Evolutionary conservation across 2,888 invertebrate species (phyloP).

Genomic region (Agrypnus murinus): DNA sequence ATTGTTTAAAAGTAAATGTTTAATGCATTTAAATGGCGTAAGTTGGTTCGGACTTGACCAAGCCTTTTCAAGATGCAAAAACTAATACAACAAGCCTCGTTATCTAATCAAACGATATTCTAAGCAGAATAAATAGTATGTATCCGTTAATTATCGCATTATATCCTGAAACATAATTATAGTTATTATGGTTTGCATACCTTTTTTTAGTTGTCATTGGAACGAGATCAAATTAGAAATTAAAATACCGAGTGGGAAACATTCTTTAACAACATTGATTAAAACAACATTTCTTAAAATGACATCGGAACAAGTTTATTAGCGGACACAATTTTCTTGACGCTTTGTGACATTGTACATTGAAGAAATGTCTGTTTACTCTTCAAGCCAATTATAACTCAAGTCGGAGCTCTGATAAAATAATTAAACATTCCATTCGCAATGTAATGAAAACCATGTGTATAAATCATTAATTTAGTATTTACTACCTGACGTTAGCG

Average conservation of each 20-base stretch:
- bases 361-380: slow-evolving; percentile 10
- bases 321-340: slow-evolving; percentile 19
- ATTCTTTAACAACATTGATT: slow-evolving; percentile 6
- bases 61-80: too few relatives aligned
- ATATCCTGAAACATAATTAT: too few relatives aligned
- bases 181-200: too few relatives aligned
- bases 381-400: slow-evolving; percentile 34
- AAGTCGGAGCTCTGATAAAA: slow-evolving; percentile 21
- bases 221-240: not conserved
- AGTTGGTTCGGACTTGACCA: too few relatives aligned
- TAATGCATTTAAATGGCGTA: too few relatives aligned
- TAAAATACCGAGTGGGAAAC: not conserved
- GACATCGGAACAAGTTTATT: slow-evolving; percentile 24
- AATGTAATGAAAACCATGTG: slow-evolving; percentile 24
- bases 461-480: slow-evolving; percentile 30
- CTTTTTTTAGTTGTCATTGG: too few relatives aligned
- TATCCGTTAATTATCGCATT: too few relatives aligned
- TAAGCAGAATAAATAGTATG: too few relatives aligned
- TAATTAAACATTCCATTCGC: slow-evolving; percentile 27
- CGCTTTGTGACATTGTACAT: not conserved
- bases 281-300: not conserved
- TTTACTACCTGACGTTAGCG: slow-evolving; percentile 23
- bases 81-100: too few relatives aligned
- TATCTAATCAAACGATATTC: too few relatives aligned
- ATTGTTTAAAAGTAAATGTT: too few relatives aligned